Percentiles rank a stretch among this genome's conserved stretches.
Conservation (phyloP, 2,113 vertebrate species). For the Pagrus major region DNA sequence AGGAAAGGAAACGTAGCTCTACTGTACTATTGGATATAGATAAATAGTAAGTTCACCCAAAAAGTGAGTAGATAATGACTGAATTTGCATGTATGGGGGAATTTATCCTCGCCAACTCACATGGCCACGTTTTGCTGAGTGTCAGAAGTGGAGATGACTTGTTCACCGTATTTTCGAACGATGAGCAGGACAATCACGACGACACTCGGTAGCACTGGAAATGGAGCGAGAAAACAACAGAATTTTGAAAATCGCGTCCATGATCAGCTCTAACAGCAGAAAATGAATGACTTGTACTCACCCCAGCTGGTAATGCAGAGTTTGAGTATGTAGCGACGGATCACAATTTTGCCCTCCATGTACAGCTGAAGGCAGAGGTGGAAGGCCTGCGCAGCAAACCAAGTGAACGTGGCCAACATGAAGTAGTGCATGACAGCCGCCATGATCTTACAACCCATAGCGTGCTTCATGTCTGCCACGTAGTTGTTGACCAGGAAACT, state of each 20-base stretch:
- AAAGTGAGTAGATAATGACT: too few species aligned
- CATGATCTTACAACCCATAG: conserved; percentile 65
- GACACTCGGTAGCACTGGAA: conserved; percentile 68
- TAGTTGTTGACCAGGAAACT: conserved; percentile 83
- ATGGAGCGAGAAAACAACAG: neutral
- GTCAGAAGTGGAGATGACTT: conserved; percentile 35
- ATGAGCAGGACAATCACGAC: conserved; percentile 47
- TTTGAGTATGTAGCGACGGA: conserved; percentile 83
- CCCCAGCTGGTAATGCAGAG: conserved; percentile 85
- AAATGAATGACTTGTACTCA: conserved; percentile 65
- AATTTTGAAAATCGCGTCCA: neutral
- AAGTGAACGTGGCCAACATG: conserved; percentile 88
- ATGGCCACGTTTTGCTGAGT: conserved; percentile 27
- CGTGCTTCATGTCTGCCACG: neutral
- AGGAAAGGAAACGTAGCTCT: neutral
- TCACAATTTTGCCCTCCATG: conserved; percentile 64
- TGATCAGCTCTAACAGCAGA: neutral
- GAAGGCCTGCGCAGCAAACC: conserved; percentile 86
- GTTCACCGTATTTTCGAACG: conserved; percentile 69
- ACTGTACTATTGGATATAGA: too few species aligned
- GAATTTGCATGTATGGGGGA: too few species aligned
- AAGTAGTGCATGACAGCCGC: conserved; percentile 86
- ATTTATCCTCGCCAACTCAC: too few species aligned
- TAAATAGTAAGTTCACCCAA: too few species aligned
- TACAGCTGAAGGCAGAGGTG: conserved; percentile 86